phyloP scores from a whole-genome alignment of 53 echinoderm and acorn worm genomes.

The Holothuria scabra region DNA sequence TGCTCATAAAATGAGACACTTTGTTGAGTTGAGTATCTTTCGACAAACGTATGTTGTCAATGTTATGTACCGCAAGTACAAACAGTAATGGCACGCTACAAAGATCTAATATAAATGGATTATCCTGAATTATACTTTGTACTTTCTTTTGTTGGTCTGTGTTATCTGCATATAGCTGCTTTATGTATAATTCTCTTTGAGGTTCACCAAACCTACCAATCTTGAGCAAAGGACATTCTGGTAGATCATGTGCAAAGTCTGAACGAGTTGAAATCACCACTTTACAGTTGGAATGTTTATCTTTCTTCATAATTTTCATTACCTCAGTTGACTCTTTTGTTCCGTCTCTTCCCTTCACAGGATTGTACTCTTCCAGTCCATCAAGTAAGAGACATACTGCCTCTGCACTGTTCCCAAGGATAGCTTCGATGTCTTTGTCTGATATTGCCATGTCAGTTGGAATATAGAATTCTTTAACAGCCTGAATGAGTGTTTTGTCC shows the following conservation, averaged over 20 bases:
- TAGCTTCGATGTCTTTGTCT: background rate
- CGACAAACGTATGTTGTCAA: background rate
- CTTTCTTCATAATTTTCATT: slow-evolving; percentile 3
- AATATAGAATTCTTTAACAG: slow-evolving; percentile 11
- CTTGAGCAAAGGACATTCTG: background rate
- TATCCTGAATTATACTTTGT: background rate
- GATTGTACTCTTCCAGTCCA: background rate
- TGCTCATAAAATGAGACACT: background rate
- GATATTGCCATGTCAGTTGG: background rate
- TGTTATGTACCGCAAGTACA: slow-evolving; percentile 6
- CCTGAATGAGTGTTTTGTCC: slow-evolving; percentile 10
- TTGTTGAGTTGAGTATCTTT: background rate
- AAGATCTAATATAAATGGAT: background rate
- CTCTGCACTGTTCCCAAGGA: background rate
- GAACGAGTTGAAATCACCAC: background rate
- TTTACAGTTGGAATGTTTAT: background rate
- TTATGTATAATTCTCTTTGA: background rate
- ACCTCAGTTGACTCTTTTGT: background rate
- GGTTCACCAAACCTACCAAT: slow-evolving; percentile 10
- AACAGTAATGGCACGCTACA: background rate
- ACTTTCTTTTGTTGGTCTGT: background rate
- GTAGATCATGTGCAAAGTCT: background rate
- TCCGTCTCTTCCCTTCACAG: background rate
- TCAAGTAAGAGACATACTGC: background rate
- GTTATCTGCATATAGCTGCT: background rate